These are phyloP conservation scores for Phengaris arion DNA, from an alignment of 2,888 invertebrate species.

Conservation along the genomic window DNA sequence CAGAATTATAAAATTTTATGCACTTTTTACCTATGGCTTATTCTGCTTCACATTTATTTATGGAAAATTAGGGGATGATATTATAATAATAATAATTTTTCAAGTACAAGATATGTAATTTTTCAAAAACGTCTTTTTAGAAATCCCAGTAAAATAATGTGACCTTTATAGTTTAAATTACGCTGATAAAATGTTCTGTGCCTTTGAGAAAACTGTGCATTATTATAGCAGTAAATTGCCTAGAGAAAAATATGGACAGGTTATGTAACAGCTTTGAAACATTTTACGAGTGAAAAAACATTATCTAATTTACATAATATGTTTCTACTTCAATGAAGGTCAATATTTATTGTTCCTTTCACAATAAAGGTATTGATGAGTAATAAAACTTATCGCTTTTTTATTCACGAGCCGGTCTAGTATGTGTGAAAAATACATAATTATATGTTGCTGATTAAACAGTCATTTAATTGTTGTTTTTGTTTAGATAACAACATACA, in stretches of 20 bases:
- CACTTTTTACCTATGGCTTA: no score
- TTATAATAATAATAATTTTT: no score
- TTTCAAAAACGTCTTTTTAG: no score
- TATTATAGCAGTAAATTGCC: not conserved
- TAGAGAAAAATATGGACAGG: not conserved
- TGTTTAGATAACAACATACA: not conserved
- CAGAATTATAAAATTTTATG: no score
- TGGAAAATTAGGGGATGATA: no score
- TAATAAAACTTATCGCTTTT: slow-evolving; percentile 10
- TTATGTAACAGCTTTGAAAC: not conserved
- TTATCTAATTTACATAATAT: slow-evolving; percentile 10
- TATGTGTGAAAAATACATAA: not conserved
- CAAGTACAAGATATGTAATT: no score
- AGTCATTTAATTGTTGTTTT: slow-evolving; percentile 2
- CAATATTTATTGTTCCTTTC: not conserved
- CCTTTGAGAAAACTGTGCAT: not conserved
- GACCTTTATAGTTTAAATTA: no score
- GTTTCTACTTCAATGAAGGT: slow-evolving; percentile 5
- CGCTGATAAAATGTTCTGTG: not conserved
- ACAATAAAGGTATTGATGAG: slow-evolving; percentile 17
- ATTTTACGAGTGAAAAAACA: not conserved
- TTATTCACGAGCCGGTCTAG: not conserved
- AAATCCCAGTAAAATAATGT: no score
- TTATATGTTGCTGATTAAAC: slow-evolving; percentile 5
- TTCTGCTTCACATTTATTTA: no score